Percentiles rank a stretch among this genome's conserved stretches.
phyloP scores from a whole-genome alignment of 2,888 invertebrate species.

The Axea sp. region DNA sequence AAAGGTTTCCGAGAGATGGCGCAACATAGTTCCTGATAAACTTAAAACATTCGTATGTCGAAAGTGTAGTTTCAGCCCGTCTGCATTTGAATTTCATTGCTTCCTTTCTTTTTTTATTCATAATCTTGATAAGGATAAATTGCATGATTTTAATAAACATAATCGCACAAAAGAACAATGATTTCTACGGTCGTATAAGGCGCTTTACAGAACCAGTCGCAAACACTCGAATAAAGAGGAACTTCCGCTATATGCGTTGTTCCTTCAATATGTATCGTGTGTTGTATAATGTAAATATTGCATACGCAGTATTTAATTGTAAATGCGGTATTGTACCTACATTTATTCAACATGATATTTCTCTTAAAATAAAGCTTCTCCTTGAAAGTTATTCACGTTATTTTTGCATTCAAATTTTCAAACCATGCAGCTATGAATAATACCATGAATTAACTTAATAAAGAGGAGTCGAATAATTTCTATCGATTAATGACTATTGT shows the following conservation, averaged over 20 bases:
- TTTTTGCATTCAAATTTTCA: too few relatives aligned
- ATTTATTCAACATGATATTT: constrained; percentile 7
- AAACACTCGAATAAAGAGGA: constrained; percentile 41
- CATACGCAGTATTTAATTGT: constrained; percentile 38
- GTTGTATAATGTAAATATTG: constrained; percentile 33
- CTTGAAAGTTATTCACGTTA: constrained; percentile 18
- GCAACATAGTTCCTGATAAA: too few relatives aligned
- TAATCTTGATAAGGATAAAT: background rate
- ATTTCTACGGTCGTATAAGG: background rate
- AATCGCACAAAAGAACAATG: background rate
- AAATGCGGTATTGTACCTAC: constrained; percentile 36
- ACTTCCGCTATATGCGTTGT: constrained; percentile 39
- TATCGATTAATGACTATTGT: constrained; percentile 12
- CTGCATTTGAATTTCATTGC: background rate
- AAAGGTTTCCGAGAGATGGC: too few relatives aligned
- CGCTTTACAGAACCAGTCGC: constrained; percentile 17
- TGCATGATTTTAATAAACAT: background rate
- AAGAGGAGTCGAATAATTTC: constrained; percentile 20
- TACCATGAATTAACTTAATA: constrained; percentile 15
- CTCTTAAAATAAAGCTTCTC: constrained; percentile 15
- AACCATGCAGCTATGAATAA: constrained; percentile 7
- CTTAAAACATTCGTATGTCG: background rate
- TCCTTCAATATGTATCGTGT: constrained; percentile 25
- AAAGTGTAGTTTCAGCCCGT: too few relatives aligned
- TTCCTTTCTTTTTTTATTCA: background rate